These are phyloP conservation scores for Stenichneumon culpator DNA, from an alignment of 2,888 invertebrate genomes.

Conservation along the genomic window DNA sequence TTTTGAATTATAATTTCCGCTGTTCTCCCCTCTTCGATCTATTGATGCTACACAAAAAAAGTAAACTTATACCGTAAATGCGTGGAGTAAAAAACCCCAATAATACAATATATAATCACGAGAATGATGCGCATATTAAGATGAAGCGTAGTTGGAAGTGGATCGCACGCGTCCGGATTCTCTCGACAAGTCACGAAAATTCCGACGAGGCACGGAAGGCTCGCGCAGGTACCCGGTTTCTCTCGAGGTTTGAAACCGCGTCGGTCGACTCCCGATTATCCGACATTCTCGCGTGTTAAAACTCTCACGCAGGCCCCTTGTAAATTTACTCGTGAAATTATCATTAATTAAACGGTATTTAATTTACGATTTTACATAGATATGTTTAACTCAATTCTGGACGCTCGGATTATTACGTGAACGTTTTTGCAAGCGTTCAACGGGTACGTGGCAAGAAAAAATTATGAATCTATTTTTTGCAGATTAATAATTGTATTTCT, in stretches of 20 bases:
- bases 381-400: constrained; percentile 7
- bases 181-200: constrained; percentile 28
- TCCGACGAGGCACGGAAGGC: constrained; percentile 7
- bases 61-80: neutral
- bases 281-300: constrained; percentile 61
- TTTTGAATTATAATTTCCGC: no score
- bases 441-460: constrained; percentile 19
- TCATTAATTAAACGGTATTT: constrained; percentile 80
- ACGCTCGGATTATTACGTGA: constrained; percentile 36
- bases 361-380: constrained; percentile 77
- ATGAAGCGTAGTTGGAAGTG: constrained; percentile 31
- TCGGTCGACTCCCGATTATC: constrained; percentile 50
- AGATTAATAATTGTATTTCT: neutral
- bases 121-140: neutral
- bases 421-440: constrained; percentile 18
- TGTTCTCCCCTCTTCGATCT: no score
- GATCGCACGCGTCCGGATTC: constrained; percentile 35
- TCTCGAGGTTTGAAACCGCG: constrained; percentile 29
- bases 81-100: neutral
- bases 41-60: no score
- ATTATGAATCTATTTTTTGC: constrained; percentile 22
- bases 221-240: constrained; percentile 41
- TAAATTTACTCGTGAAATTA: constrained; percentile 73
- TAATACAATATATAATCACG: neutral
- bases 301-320: constrained; percentile 61